Base-by-base conservation (phyloP, 2,113 vertebrate genomes). In the Calidris pugnax region DNA sequence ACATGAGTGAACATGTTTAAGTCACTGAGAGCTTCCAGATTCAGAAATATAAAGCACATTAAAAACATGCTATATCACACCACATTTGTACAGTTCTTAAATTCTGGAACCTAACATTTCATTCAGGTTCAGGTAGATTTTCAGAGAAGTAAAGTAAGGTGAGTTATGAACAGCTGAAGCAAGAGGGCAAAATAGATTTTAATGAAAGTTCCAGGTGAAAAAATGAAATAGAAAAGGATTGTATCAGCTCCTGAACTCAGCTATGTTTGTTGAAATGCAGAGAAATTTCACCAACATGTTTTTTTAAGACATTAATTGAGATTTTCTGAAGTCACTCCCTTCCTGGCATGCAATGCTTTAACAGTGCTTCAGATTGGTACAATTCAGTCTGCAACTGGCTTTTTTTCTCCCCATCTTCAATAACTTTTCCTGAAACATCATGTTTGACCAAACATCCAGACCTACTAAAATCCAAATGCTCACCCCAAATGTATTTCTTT, bases 351-450 rank as follows among this genome's bases (percentile, higher is more conserved):
- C 13, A 41, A 22, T 66, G 20, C 6, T 75, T 75, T 82, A 56
- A 35, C 17, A 72, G 48, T 50, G 33, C n/a, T 53, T 83, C 0
- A 1, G 12, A 35, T 24, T 62, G 24, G 63, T 66, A 41, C 28
- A 71, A 55, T 83, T 90, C 41, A 82, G 41, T 18, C 12, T 51
- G 10, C 14, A 19, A 24, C 19, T 55, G 27, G 19, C 11, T 48
- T 62, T 51, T 59, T 59, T 63, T 24, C 24, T 22, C 2, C 7
- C 8, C 15, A 4, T 66, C 83, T 87, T 78, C 55, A 39, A 6
- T 35, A 96, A 64, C 60, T 92, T 90, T 90, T 13, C 43, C 72
- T 84, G 64, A 86, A 96, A 89, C 30, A 84, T 41, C n/a, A 27
- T 27, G 17, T 86, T 89, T 94, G 64, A 84, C 51, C 43, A 77